These are phyloP conservation scores for Sarcophaga carnaria DNA, from an alignment of 2,888 invertebrate genomes.

Conservation along the genomic window DNA sequence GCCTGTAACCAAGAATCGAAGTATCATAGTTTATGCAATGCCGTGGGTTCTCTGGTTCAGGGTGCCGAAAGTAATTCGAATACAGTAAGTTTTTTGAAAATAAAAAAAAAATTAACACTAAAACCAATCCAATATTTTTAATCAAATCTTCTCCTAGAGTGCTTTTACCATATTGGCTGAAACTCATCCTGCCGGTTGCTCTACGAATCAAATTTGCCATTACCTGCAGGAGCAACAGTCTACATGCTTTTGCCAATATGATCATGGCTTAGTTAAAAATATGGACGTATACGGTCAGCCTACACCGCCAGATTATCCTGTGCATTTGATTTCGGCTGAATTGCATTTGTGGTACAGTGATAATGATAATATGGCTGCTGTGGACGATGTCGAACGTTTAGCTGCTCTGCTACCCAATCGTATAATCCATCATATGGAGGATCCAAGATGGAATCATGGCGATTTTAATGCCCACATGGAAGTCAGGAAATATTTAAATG, in stretches of 20 bases:
- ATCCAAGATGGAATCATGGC: slow-evolving; percentile 73
- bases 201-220: slow-evolving; percentile 76
- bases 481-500: slow-evolving; percentile 72
- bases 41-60: slow-evolving; percentile 83
- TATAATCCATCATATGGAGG: slow-evolving; percentile 71
- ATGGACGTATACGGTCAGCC: slow-evolving; percentile 71
- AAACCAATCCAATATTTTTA: background rate
- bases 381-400: slow-evolving; percentile 73
- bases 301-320: slow-evolving; percentile 74
- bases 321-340: slow-evolving; percentile 72
- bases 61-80: slow-evolving; percentile 11
- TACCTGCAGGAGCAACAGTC: slow-evolving; percentile 76
- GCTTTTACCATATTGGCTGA: slow-evolving; percentile 68
- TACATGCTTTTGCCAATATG: slow-evolving; percentile 74
- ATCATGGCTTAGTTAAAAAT: slow-evolving; percentile 73
- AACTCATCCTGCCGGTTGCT: slow-evolving; percentile 76
- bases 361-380: slow-evolving; percentile 74
- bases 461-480: slow-evolving; percentile 72
- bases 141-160: slow-evolving; percentile 67
- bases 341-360: slow-evolving; percentile 76
- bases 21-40: slow-evolving; percentile 83
- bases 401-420: slow-evolving; percentile 72
- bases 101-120: background rate
- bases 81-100: slow-evolving; percentile 17
- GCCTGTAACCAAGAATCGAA: slow-evolving; percentile 79